Evolutionary conservation across 2,888 invertebrate species (phyloP).

Genomic region (Polyploca ridens): DNA sequence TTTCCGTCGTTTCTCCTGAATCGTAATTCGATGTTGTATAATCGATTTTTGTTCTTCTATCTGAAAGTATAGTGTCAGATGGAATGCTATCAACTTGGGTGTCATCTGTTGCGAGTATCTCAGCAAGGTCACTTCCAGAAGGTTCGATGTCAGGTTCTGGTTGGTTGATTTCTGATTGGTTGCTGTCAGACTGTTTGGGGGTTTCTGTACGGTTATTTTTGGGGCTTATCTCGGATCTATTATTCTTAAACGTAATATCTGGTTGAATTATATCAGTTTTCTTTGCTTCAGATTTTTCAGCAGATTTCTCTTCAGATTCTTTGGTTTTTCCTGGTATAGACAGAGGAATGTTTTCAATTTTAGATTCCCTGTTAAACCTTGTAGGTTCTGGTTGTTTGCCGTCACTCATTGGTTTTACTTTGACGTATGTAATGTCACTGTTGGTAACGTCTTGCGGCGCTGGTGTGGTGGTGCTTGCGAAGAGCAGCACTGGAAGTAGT

Average conservation of each 20-base stretch:
- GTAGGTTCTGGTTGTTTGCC: slow-evolving; percentile 17
- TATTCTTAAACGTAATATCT: neutral
- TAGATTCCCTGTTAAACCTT: slow-evolving; percentile 38
- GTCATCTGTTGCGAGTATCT: slow-evolving; percentile 19
- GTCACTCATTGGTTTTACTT: slow-evolving; percentile 49
- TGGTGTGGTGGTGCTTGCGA: slow-evolving; percentile 38
- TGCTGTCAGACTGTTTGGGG: neutral
- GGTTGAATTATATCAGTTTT: neutral
- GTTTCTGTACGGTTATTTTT: neutral
- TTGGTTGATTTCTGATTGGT: slow-evolving; percentile 9
- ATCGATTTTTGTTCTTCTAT: slow-evolving; percentile 24
- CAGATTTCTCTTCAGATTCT: slow-evolving; percentile 12
- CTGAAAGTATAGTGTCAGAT: slow-evolving; percentile 25
- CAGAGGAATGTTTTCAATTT: slow-evolving; percentile 55
- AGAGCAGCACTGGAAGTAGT: slow-evolving; percentile 48
- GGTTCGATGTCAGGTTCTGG: slow-evolving; percentile 5
- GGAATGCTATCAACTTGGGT: slow-evolving; percentile 22
- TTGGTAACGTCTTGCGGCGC: slow-evolving; percentile 59
- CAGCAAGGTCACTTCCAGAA: slow-evolving; percentile 21
- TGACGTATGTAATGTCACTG: slow-evolving; percentile 64
- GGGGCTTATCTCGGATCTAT: neutral
- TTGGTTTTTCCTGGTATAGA: slow-evolving; percentile 38
- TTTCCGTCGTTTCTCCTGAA: slow-evolving; percentile 33
- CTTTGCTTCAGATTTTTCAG: neutral
- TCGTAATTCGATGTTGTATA: slow-evolving; percentile 32